Evolutionary conservation across 2,113 vertebrate genomes (phyloP).

Genomic region (Glaucidium brasilianum): DNA sequence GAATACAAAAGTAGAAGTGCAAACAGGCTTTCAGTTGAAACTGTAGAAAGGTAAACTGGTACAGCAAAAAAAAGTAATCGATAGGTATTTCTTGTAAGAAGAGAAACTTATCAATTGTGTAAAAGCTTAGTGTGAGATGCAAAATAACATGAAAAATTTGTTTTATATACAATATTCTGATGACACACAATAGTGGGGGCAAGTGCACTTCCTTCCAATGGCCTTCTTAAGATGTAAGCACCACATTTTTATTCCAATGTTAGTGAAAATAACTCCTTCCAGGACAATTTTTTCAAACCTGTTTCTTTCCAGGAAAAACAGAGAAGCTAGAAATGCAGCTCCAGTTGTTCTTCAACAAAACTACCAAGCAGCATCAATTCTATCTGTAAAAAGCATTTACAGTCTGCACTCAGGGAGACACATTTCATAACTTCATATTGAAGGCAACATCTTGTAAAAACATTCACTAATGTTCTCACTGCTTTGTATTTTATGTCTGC

Average conservation of each 20-base stretch:
- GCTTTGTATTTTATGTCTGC: conserved; percentile 25
- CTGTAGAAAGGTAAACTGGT: not conserved
- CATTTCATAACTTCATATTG: conserved; percentile 37
- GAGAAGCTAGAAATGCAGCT: not conserved
- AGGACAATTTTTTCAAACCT: not conserved
- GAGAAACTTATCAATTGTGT: not conserved
- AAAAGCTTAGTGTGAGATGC: not conserved
- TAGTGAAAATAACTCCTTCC: not conserved
- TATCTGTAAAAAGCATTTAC: conserved; percentile 1
- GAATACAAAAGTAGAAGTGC: not conserved
- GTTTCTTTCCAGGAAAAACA: not conserved
- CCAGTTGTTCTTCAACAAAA: not conserved
- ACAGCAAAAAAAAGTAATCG: not conserved
- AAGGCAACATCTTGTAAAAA: conserved; percentile 47
- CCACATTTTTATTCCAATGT: not conserved
- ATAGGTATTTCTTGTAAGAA: not conserved
- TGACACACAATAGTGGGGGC: not conserved
- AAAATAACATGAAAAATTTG: not conserved
- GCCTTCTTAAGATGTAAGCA: not conserved
- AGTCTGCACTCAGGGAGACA: not conserved
- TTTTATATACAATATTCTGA: not conserved
- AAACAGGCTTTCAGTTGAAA: not conserved
- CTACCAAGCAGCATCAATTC: not conserved
- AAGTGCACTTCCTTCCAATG: not conserved
- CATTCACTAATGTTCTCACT: not conserved